Evolutionary conservation across 2,113 vertebrate genomes (phyloP).

Genomic region (Malurus elegans): DNA sequence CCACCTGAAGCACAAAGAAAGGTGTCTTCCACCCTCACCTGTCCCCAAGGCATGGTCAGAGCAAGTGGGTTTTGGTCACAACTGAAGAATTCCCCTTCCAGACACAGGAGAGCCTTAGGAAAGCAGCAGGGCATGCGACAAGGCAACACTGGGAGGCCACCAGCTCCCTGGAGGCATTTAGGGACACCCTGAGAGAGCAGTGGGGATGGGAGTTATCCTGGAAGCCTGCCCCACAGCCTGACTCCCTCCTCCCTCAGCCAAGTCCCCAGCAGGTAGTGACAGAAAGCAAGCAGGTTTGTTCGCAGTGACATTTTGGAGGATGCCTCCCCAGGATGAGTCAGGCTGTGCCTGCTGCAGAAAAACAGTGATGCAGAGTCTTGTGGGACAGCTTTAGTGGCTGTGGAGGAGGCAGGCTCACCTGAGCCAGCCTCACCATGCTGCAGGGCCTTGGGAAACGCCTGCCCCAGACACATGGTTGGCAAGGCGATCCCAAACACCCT

Average conservation of each 20-base stretch:
- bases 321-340: constrained; percentile 52
- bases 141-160: background rate
- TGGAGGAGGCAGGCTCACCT: constrained; percentile 46
- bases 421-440: background rate
- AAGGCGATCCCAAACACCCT: background rate
- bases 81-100: background rate
- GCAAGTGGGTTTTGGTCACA: background rate
- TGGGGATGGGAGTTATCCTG: background rate
- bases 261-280: constrained; percentile 19
- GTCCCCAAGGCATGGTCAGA: background rate
- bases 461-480: background rate
- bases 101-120: background rate
- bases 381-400: constrained; percentile 28
- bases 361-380: constrained; percentile 35
- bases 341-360: constrained; percentile 34
- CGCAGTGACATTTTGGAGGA: constrained; percentile 39
- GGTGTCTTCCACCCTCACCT: background rate
- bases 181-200: background rate
- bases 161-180: background rate
- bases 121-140: background rate
- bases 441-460: background rate
- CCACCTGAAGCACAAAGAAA: background rate
- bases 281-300: constrained; percentile 32
- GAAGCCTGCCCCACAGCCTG: background rate
- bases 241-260: background rate